Percentiles rank a stretch among this genome's conserved stretches.
Conservation (phyloP, 1,140 invertebrate species). For the Cydia strobilella region DNA sequence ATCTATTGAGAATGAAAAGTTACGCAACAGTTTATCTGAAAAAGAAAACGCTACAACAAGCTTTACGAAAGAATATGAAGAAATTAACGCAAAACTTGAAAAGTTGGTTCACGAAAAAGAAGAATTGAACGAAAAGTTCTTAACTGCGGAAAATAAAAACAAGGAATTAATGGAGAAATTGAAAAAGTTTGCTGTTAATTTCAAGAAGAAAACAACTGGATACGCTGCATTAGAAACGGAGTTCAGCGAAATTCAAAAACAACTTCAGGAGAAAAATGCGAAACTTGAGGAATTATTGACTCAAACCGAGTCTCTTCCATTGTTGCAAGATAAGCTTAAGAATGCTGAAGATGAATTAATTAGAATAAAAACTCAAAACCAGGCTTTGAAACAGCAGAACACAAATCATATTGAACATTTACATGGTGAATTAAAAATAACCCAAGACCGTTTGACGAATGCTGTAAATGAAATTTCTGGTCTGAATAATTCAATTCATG, state of each 20-base stretch:
- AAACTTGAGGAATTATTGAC: slow-evolving; percentile 58
- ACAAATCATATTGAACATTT: slow-evolving; percentile 47
- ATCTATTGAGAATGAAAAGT: slow-evolving; percentile 76
- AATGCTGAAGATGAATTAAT: slow-evolving; percentile 65
- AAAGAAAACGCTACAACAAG: slow-evolving; percentile 57
- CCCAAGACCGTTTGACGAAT: slow-evolving; percentile 52
- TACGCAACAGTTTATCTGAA: slow-evolving; percentile 56
- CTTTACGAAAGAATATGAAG: slow-evolving; percentile 60
- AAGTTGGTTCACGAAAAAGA: slow-evolving; percentile 51
- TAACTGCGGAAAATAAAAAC: slow-evolving; percentile 70
- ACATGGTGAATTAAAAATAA: slow-evolving; percentile 50
- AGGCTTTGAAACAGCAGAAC: slow-evolving; percentile 52
- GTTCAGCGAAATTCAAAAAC: slow-evolving; percentile 68
- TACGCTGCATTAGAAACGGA: slow-evolving; percentile 84
- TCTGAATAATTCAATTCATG: slow-evolving; percentile 50
- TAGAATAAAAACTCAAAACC: slow-evolving; percentile 52
- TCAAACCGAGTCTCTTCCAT: slow-evolving; percentile 62
- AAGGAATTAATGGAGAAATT: slow-evolving; percentile 86
- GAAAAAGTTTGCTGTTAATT: slow-evolving; percentile 87
- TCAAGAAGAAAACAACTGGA: slow-evolving; percentile 85
- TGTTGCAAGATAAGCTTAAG: slow-evolving; percentile 66
- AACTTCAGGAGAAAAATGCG: slow-evolving; percentile 63
- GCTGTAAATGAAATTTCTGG: slow-evolving; percentile 48
- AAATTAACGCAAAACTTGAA: slow-evolving; percentile 56
- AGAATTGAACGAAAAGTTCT: slow-evolving; percentile 56